phyloP scores from a whole-genome alignment of 2,888 invertebrate species.

The Drosophila peninsularis region DNA sequence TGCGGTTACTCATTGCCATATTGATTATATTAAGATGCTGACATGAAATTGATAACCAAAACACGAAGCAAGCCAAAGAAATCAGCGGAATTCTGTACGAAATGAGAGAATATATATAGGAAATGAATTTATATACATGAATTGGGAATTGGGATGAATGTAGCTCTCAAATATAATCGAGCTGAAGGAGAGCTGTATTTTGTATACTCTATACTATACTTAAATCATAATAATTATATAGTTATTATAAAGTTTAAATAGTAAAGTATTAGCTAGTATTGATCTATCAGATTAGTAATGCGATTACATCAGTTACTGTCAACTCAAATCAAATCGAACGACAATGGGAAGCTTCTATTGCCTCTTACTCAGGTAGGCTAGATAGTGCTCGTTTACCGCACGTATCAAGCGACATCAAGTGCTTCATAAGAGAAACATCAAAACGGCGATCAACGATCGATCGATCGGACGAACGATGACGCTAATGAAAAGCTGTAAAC shows the following conservation, averaged over 20 bases:
- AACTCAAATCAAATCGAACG: not conserved
- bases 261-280: not conserved
- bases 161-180: not conserved
- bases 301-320: not conserved
- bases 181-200: not conserved
- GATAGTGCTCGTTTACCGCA: not conserved
- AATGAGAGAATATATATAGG: not conserved
- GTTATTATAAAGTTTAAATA: no score
- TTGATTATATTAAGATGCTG: constrained; percentile 42
- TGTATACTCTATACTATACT: no score
- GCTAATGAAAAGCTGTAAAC: constrained; percentile 64
- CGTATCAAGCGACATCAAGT: constrained; percentile 1
- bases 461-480: constrained; percentile 41
- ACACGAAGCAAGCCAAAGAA: constrained; percentile 17
- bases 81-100: constrained; percentile 7
- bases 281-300: not conserved
- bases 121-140: not conserved
- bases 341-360: not conserved
- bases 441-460: constrained; percentile 35
- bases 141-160: not conserved
- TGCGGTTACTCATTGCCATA: constrained; percentile 53
- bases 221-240: no score
- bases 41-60: constrained; percentile 57
- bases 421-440: constrained; percentile 26
- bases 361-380: not conserved